Conservation (phyloP, 2,797 vertebrate genomes). For the Pseudotriccus pelzelni region DNA sequence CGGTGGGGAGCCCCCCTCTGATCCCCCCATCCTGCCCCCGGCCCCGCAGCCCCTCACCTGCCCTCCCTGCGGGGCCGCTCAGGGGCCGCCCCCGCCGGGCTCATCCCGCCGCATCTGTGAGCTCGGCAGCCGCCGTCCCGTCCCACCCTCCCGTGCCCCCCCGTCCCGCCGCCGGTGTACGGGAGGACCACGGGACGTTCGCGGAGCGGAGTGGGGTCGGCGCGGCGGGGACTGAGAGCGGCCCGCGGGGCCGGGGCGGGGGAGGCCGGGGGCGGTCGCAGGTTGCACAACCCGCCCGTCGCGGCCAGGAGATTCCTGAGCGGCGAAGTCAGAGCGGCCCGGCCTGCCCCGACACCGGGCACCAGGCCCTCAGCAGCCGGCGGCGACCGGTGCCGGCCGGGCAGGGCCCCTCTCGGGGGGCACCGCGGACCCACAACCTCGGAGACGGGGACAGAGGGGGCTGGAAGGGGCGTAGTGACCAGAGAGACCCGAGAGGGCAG, state of each 20-base stretch:
- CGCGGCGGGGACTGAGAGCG: not conserved
- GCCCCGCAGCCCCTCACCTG: conserved; percentile 4
- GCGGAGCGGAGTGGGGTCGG: not conserved
- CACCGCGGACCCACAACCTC: not conserved
- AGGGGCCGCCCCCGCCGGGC: not conserved
- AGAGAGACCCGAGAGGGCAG: accelerated
- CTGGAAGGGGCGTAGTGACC: not conserved
- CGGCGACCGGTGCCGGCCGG: not conserved
- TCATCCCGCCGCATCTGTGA: not conserved
- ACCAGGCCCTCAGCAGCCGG: conserved; percentile 35
- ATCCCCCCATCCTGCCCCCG: not conserved
- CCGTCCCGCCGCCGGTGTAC: not conserved
- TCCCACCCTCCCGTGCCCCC: not conserved
- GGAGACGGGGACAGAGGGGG: accelerated
- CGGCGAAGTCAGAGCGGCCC: conserved; percentile 53
- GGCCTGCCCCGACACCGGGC: conserved; percentile 46
- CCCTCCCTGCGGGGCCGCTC: not conserved
- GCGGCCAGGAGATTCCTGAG: conserved; percentile 57
- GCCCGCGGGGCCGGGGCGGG: not conserved
- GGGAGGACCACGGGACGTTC: not conserved
- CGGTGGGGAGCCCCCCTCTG: not conserved
- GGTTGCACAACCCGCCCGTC: conserved; percentile 67
- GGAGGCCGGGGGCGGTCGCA: conserved; percentile 1
- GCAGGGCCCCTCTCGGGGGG: not conserved
- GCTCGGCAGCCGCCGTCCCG: not conserved